Evolutionary conservation across 2,888 invertebrate species (phyloP).

Genomic region (Eristalis intricaria): DNA sequence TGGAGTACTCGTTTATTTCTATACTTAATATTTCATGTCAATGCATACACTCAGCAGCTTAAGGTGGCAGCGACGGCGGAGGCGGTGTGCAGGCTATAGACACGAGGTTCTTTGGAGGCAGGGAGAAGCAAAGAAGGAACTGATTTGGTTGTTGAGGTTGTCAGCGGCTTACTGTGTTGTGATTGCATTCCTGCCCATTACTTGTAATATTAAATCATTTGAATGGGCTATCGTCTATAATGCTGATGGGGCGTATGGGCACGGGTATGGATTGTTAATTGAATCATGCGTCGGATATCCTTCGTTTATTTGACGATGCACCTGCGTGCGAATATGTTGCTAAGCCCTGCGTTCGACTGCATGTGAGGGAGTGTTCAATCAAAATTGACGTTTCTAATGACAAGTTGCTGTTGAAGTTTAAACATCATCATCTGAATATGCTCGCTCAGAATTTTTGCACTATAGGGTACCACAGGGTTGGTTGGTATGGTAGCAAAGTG

Average conservation of each 20-base stretch:
- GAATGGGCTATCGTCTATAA: neutral
- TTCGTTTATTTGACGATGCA: neutral
- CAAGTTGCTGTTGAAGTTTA: neutral
- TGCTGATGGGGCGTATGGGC: neutral
- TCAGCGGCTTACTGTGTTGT: conserved; percentile 13
- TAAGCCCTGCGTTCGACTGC: neutral
- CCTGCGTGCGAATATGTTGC: neutral
- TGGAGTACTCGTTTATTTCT: conserved; percentile 35
- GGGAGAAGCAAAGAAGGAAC: conserved; percentile 7
- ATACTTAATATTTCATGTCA: conserved; percentile 42
- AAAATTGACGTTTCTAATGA: neutral
- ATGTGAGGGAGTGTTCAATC: neutral
- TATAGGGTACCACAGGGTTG: too few species aligned
- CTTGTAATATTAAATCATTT: conserved; percentile 10
- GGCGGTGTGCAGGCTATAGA: neutral
- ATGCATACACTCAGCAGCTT: conserved; percentile 14
- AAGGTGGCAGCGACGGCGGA: neutral
- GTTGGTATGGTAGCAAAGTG: too few species aligned
- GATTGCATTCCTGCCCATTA: conserved; percentile 18
- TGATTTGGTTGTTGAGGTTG: conserved; percentile 28
- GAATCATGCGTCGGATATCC: conserved; percentile 15
- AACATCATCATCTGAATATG: too few species aligned
- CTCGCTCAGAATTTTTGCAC: too few species aligned
- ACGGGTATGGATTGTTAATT: conserved; percentile 11
- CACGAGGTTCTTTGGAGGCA: neutral